Evolutionary conservation across 2,888 invertebrate species (phyloP).

Genomic region (Schizaphis graminum): DNA sequence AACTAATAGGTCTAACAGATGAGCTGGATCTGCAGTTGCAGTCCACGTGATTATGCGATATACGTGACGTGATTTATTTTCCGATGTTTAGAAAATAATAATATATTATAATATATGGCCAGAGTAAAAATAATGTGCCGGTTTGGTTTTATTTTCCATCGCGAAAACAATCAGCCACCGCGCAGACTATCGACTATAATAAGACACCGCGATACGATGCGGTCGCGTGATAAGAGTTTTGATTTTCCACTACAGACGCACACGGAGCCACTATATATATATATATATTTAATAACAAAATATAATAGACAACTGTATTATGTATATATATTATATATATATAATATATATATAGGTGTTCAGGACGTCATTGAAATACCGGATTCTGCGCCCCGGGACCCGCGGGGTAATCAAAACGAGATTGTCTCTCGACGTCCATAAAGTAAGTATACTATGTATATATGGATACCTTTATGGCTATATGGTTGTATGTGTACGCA

Average conservation of each 20-base stretch:
- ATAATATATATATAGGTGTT: neutral
- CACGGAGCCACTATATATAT: neutral
- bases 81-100: neutral
- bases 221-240: slow-evolving; percentile 21
- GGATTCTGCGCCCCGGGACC: slow-evolving; percentile 40
- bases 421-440: slow-evolving; percentile 38
- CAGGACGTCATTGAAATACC: slow-evolving; percentile 38
- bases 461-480: no score
- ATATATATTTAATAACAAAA: neutral
- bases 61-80: neutral
- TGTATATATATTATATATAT: no score
- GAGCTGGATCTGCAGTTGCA: neutral
- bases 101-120: neutral
- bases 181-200: neutral
- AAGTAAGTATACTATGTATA: neutral
- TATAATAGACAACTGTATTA: neutral
- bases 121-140: neutral
- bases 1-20: neutral
- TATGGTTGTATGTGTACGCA: neutral
- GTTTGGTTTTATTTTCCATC: slow-evolving; percentile 4
- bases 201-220: neutral
- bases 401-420: slow-evolving; percentile 43
- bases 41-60: neutral
- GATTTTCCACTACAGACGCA: neutral
- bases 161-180: slow-evolving; percentile 24